A percentile compares a stretch with the other conserved stretches of the same genome.
Conservation (phyloP, 2,888 invertebrate species). For the Epirrhoe alternata region DNA sequence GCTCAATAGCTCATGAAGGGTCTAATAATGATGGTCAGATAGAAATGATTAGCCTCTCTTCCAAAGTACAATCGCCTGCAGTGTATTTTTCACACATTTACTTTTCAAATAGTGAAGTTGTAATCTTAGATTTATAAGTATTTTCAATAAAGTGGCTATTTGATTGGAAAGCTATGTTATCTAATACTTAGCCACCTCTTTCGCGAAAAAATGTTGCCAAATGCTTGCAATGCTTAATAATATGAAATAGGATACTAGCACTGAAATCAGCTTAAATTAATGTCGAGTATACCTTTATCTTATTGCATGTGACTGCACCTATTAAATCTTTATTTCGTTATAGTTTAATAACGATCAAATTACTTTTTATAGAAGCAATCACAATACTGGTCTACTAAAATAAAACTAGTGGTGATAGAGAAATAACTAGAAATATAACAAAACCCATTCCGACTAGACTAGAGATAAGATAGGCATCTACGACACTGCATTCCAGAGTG, state of each 20-base stretch:
- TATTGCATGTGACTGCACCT: no score
- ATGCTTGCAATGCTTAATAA: no score
- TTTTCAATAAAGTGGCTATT: no score
- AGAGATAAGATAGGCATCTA: constrained; percentile 22
- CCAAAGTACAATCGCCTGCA: not conserved
- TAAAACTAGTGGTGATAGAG: not conserved
- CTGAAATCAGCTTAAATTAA: no score
- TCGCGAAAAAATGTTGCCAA: no score
- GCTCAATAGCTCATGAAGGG: not conserved
- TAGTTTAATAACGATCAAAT: not conserved
- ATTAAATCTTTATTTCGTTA: not conserved
- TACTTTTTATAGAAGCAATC: not conserved
- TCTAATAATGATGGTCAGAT: not conserved
- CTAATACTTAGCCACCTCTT: no score
- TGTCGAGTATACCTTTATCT: no score
- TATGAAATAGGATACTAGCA: no score
- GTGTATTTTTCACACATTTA: no score
- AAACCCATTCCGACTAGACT: constrained; percentile 15
- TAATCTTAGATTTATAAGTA: no score
- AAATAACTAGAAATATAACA: not conserved
- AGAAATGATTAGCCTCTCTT: not conserved
- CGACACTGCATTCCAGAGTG: constrained; percentile 21
- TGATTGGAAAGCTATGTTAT: no score
- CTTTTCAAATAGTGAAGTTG: no score
- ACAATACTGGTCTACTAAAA: not conserved